Evolutionary conservation across 2,888 invertebrate genomes (phyloP).

Genomic region (Endomychus coccineus): DNA sequence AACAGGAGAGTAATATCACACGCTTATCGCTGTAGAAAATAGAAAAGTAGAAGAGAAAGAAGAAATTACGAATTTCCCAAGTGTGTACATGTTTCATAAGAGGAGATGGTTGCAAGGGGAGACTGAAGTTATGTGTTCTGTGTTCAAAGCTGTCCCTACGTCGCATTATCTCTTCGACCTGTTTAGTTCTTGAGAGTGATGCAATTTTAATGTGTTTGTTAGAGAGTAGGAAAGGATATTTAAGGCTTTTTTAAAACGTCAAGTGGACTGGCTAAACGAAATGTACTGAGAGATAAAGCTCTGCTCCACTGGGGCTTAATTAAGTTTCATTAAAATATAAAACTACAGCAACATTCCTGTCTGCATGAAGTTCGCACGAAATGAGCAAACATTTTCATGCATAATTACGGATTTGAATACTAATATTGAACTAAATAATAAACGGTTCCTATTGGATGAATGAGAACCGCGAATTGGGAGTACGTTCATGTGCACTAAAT

Average conservation of each 20-base stretch:
- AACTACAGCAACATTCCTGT: too few relatives aligned
- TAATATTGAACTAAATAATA: too few relatives aligned
- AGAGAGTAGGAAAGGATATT: constrained; percentile 28
- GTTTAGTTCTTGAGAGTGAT: constrained; percentile 41
- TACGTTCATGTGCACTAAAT: too few relatives aligned
- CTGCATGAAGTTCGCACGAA: too few relatives aligned
- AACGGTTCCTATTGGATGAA: too few relatives aligned
- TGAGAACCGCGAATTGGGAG: too few relatives aligned
- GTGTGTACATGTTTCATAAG: constrained; percentile 31
- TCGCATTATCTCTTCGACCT: constrained; percentile 39
- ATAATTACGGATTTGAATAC: too few relatives aligned
- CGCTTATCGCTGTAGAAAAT: constrained; percentile 30
- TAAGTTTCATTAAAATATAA: too few relatives aligned
- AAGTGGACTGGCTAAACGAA: constrained; percentile 31
- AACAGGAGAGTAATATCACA: constrained; percentile 14
- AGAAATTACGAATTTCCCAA: constrained; percentile 37
- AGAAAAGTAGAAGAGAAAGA: constrained; percentile 26
- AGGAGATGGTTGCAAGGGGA: constrained; percentile 19
- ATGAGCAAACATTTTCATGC: too few relatives aligned
- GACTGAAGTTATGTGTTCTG: constrained; percentile 34
- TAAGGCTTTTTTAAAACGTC: constrained; percentile 24
- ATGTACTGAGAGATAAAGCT: constrained; percentile 22
- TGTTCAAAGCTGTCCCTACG: constrained; percentile 33
- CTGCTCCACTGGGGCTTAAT: too few relatives aligned
- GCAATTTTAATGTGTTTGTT: constrained; percentile 38